Conservation (phyloP, 2,888 invertebrate genomes). For the Macaria notata region DNA sequence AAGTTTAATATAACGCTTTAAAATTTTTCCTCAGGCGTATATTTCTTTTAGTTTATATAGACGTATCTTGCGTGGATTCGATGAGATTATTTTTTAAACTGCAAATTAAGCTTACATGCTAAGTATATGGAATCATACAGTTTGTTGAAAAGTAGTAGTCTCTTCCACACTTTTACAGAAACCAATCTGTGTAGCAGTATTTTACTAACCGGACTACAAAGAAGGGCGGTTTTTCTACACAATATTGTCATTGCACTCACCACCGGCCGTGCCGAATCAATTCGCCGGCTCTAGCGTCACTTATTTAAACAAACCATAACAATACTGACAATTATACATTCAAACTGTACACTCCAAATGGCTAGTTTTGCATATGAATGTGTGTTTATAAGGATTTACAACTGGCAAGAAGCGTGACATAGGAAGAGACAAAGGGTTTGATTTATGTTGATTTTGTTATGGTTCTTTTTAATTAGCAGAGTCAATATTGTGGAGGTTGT, state of each 20-base stretch:
- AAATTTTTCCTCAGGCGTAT: too few relatives aligned
- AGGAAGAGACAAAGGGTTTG: slow-evolving; percentile 17
- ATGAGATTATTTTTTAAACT: too few relatives aligned
- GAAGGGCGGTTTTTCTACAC: background rate
- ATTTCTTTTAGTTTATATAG: too few relatives aligned
- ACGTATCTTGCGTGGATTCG: too few relatives aligned
- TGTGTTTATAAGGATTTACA: slow-evolving; percentile 51
- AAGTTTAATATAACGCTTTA: background rate
- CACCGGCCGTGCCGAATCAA: slow-evolving; percentile 42
- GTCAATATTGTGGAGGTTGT: slow-evolving; percentile 10
- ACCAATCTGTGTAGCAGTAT: too few relatives aligned
- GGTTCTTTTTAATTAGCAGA: slow-evolving; percentile 16
- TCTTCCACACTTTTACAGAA: too few relatives aligned
- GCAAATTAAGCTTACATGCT: too few relatives aligned
- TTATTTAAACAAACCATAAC: slow-evolving; percentile 52
- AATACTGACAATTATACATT: slow-evolving; percentile 70
- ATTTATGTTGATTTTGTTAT: slow-evolving; percentile 22
- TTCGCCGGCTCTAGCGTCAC: slow-evolving; percentile 35
- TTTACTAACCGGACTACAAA: background rate
- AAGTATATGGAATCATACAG: too few relatives aligned
- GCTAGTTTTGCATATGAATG: slow-evolving; percentile 53
- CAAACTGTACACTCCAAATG: slow-evolving; percentile 44
- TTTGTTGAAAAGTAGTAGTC: too few relatives aligned
- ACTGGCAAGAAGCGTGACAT: slow-evolving; percentile 25
- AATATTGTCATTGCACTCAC: background rate